These are phyloP conservation scores for Lophius piscatorius DNA, from an alignment of 2,113 vertebrate genomes.

Conservation along the genomic window DNA sequence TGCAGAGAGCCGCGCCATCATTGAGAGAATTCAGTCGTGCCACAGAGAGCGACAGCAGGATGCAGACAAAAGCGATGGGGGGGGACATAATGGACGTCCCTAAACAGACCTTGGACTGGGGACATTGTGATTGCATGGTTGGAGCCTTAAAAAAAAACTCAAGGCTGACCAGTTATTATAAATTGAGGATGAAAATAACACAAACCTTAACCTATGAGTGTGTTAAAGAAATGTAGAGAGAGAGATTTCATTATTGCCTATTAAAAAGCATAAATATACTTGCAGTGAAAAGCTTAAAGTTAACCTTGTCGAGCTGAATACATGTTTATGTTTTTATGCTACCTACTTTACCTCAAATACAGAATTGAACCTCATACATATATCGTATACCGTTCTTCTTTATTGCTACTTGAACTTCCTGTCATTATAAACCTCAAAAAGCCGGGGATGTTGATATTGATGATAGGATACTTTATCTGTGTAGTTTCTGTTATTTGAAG, in stretches of 20 bases:
- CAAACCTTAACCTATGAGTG: not conserved
- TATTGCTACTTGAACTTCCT: conserved; percentile 29
- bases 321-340: conserved; percentile 2
- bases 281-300: not conserved
- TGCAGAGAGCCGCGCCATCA: too few species aligned
- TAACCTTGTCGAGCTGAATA: too few species aligned
- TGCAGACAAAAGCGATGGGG: too few species aligned
- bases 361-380: conserved; percentile 28
- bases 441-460: too few species aligned
- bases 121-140: not conserved
- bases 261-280: too few species aligned
- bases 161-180: not conserved
- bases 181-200: not conserved
- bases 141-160: not conserved
- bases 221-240: not conserved
- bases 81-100: not conserved
- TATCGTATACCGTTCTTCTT: conserved; percentile 7
- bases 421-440: too few species aligned
- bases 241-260: not conserved
- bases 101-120: not conserved
- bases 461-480: too few species aligned
- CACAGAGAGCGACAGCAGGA: too few species aligned
- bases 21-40: too few species aligned
- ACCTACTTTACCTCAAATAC: conserved; percentile 2
- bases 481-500: not conserved